Evolutionary conservation across 2,797 vertebrate species (phyloP).

Genomic region (Alca torda): DNA sequence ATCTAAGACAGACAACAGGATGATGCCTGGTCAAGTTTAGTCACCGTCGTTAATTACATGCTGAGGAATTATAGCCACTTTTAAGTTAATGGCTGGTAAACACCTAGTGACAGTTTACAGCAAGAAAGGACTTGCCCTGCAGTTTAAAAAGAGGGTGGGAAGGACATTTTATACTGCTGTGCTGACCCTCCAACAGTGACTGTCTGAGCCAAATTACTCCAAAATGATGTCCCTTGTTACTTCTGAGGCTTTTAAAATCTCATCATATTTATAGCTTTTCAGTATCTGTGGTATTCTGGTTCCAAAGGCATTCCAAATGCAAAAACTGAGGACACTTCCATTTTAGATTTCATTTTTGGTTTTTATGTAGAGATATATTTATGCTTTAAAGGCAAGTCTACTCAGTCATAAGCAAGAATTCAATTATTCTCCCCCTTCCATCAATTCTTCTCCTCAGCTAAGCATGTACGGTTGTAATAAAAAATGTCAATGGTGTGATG

Average conservation of each 20-base stretch:
- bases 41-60: constrained; percentile 66
- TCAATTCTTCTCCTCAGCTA: background rate
- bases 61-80: constrained; percentile 64
- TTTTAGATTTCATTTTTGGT: background rate
- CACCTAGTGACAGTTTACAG: constrained; percentile 28
- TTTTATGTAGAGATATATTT: background rate
- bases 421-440: background rate
- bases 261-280: background rate
- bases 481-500: background rate
- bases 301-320: background rate
- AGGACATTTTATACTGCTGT: background rate
- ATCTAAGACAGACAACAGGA: constrained; percentile 52
- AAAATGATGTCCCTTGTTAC: background rate
- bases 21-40: constrained; percentile 48
- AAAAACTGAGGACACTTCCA: background rate
- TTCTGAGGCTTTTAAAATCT: background rate
- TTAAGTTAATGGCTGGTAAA: constrained; percentile 66
- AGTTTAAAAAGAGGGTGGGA: background rate
- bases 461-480: background rate
- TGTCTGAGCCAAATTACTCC: background rate
- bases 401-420: background rate
- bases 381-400: background rate
- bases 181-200: background rate
- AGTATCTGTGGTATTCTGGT: background rate
- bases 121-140: background rate